Conservation (phyloP, 2,888 invertebrate genomes). For the Tromatobia lineatoria region DNA sequence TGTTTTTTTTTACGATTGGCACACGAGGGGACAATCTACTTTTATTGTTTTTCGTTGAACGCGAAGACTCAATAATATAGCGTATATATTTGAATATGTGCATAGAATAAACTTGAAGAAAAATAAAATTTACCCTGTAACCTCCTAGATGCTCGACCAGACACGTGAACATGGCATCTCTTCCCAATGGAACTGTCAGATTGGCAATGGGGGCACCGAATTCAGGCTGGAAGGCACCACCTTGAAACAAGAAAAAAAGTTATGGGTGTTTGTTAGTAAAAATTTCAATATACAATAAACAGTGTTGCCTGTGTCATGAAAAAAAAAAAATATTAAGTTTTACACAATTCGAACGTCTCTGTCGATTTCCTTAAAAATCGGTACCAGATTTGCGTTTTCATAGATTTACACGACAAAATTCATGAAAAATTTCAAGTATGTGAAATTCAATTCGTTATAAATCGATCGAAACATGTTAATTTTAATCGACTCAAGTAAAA, state of each 20-base stretch:
- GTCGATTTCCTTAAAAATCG: too few relatives aligned
- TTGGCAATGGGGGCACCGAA: conserved; percentile 94
- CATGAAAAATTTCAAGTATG: too few relatives aligned
- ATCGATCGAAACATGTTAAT: too few relatives aligned
- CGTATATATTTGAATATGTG: not conserved
- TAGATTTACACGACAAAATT: too few relatives aligned
- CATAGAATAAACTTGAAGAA: not conserved
- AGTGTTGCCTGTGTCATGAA: too few relatives aligned
- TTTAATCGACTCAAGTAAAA: too few relatives aligned
- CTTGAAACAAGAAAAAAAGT: conserved; percentile 85
- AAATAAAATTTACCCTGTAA: conserved; percentile 91
- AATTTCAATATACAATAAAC: not conserved
- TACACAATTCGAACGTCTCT: too few relatives aligned
- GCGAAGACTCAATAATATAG: not conserved
- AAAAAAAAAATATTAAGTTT: too few relatives aligned
- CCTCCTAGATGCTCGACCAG: conserved; percentile 95
- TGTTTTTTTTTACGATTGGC: not conserved
- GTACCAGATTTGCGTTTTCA: too few relatives aligned
- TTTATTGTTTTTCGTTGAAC: not conserved
- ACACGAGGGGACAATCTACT: not conserved
- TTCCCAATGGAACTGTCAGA: conserved; percentile 93
- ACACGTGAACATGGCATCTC: conserved; percentile 95
- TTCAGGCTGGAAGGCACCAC: conserved; percentile 93
- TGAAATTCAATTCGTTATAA: too few relatives aligned
- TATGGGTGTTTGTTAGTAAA: conserved; percentile 24